Percentiles rank a stretch among this genome's conserved stretches.
phyloP scores from a whole-genome alignment of 2,888 invertebrate genomes.

The Ennomos fuscantarius region DNA sequence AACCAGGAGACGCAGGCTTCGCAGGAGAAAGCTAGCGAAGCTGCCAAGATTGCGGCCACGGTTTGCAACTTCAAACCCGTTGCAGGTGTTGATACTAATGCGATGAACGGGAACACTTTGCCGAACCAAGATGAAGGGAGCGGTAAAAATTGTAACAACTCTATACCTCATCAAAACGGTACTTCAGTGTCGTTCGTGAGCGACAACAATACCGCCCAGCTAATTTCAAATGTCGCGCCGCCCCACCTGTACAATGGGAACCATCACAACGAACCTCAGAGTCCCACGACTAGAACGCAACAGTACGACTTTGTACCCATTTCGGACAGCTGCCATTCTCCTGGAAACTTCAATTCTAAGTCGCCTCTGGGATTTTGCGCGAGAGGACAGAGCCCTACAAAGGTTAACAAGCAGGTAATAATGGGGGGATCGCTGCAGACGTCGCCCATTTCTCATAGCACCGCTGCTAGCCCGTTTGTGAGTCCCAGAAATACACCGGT shows the following conservation, averaged over 20 bases:
- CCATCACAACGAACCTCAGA: slow-evolving; percentile 86
- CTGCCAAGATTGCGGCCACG: slow-evolving; percentile 53
- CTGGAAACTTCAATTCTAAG: slow-evolving; percentile 77
- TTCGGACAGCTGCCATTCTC: slow-evolving; percentile 91
- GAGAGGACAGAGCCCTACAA: slow-evolving; percentile 70
- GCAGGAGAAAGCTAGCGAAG: slow-evolving; percentile 54
- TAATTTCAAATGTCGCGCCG: slow-evolving; percentile 51
- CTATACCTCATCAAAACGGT: slow-evolving; percentile 62
- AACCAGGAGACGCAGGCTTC: slow-evolving; percentile 55
- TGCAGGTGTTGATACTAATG: slow-evolving; percentile 44
- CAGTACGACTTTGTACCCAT: slow-evolving; percentile 95
- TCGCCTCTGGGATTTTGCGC: slow-evolving; percentile 72
- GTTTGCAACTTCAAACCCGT: slow-evolving; percentile 73
- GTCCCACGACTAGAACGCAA: slow-evolving; percentile 91
- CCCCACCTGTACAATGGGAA: slow-evolving; percentile 70
- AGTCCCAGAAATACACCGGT: slow-evolving; percentile 92
- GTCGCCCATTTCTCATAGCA: slow-evolving; percentile 86
- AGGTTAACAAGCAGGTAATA: slow-evolving; percentile 64
- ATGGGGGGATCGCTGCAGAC: slow-evolving; percentile 75
- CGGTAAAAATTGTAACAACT: slow-evolving; percentile 55
- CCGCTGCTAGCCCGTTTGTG: slow-evolving; percentile 92
- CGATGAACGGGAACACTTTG: slow-evolving; percentile 54
- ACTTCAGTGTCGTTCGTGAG: slow-evolving; percentile 53
- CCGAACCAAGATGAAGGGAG: slow-evolving; percentile 50
- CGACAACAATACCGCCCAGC: slow-evolving; percentile 51